Evolutionary conservation across 2,888 invertebrate genomes (phyloP).

Genomic region (Lochmaea capreae): DNA sequence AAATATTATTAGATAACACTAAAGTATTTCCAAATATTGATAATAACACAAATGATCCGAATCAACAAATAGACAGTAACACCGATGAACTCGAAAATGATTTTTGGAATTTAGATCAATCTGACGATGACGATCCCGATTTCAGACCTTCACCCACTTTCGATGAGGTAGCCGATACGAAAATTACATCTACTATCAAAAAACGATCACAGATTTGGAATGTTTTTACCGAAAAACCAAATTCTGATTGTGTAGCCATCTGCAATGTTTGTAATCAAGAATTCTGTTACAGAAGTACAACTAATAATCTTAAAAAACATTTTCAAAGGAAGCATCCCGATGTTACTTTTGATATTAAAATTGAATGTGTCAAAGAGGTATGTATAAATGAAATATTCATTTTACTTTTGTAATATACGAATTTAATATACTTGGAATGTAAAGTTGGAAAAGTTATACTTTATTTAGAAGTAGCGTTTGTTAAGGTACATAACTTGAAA

Average conservation of each 20-base stretch:
- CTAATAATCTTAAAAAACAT: slow-evolving; percentile 33
- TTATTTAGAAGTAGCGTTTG: too few relatives aligned
- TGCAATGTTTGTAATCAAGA: slow-evolving; percentile 35
- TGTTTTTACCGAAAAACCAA: slow-evolving; percentile 30
- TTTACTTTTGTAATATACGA: background rate
- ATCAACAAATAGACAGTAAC: slow-evolving; percentile 14
- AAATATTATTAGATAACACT: background rate
- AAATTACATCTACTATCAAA: background rate
- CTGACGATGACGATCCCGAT: slow-evolving; percentile 7
- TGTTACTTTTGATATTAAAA: slow-evolving; percentile 13
- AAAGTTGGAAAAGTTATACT: too few relatives aligned
- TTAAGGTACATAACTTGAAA: too few relatives aligned
- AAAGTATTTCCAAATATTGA: slow-evolving; percentile 20
- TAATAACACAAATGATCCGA: background rate
- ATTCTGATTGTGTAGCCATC: slow-evolving; percentile 21
- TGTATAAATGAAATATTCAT: background rate
- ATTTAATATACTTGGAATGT: background rate
- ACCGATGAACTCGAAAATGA: slow-evolving; percentile 5
- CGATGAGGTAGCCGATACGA: slow-evolving; percentile 21
- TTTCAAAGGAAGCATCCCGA: slow-evolving; percentile 27
- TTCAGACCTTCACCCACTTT: slow-evolving; percentile 23
- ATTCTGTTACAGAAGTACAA: slow-evolving; percentile 32
- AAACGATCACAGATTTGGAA: slow-evolving; percentile 29
- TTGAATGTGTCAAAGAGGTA: slow-evolving; percentile 13
- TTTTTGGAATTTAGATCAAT: slow-evolving; percentile 21